phyloP scores from a whole-genome alignment of 2,113 vertebrate genomes.

The Myrmecobius fasciatus region DNA sequence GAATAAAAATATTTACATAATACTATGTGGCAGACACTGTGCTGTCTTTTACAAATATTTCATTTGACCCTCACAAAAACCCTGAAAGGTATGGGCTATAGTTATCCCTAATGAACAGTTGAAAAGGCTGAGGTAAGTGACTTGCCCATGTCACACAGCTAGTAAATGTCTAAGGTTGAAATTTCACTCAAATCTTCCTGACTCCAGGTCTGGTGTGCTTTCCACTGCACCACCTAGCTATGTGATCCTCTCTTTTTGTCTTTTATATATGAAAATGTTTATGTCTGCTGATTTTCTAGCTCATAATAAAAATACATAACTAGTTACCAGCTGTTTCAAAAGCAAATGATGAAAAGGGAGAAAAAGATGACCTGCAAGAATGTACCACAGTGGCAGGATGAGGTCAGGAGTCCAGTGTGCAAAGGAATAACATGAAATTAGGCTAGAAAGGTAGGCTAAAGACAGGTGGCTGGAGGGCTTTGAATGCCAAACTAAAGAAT shows the following conservation, averaged over 20 bases:
- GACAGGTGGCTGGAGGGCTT: background rate
- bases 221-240: background rate
- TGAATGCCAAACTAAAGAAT: background rate
- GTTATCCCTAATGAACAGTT: too few species aligned
- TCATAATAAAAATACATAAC: background rate
- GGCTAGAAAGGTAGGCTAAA: background rate
- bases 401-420: background rate
- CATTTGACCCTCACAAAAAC: background rate
- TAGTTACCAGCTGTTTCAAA: background rate
- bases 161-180: background rate
- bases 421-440: background rate
- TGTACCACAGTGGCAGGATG: background rate
- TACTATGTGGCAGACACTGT: background rate
- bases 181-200: background rate
- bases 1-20: background rate
- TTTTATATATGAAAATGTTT: too few species aligned
- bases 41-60: background rate
- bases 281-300: too few species aligned
- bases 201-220: background rate
- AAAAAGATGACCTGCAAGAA: background rate
- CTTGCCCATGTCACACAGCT: background rate
- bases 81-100: background rate
- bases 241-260: too few species aligned
- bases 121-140: background rate
- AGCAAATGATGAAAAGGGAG: background rate